A percentile compares a stretch with the other conserved stretches of the same genome.
These are phyloP conservation scores for Cerastis leucographa DNA, from an alignment of 2,888 invertebrate genomes.

Conservation along the genomic window DNA sequence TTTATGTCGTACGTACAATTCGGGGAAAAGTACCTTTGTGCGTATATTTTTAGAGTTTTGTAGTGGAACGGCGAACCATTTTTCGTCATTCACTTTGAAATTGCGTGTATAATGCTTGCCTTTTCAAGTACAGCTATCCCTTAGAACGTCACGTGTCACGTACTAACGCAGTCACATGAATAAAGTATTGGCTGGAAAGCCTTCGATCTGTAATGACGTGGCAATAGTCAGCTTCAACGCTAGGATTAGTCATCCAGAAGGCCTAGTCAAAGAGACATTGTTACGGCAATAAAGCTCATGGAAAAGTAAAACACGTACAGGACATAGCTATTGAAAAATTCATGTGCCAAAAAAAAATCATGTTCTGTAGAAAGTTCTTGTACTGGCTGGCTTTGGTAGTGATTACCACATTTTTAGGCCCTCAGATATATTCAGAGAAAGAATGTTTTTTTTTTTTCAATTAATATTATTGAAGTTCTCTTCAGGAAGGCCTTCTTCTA, in stretches of 20 bases:
- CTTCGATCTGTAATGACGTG: slow-evolving; percentile 2
- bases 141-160: slow-evolving; percentile 9
- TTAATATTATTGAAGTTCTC: background rate
- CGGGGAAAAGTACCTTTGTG: slow-evolving; percentile 30
- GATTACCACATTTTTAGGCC: background rate
- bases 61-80: background rate
- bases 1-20: slow-evolving; percentile 57
- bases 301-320: background rate
- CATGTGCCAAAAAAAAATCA: too few species aligned
- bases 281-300: background rate
- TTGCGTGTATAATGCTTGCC: slow-evolving; percentile 22
- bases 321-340: background rate
- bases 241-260: background rate
- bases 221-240: background rate
- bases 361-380: background rate
- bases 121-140: slow-evolving; percentile 21
- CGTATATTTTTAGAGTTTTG: slow-evolving; percentile 19
- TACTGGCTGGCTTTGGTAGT: background rate
- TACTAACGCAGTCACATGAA: slow-evolving; percentile 39
- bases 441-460: background rate
- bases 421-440: background rate
- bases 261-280: background rate
- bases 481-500: background rate
- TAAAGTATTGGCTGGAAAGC: slow-evolving; percentile 44
- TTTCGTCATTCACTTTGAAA: slow-evolving; percentile 10